Base-by-base conservation (phyloP, 2,113 vertebrate genomes). In the Tauraco erythrolophus region DNA sequence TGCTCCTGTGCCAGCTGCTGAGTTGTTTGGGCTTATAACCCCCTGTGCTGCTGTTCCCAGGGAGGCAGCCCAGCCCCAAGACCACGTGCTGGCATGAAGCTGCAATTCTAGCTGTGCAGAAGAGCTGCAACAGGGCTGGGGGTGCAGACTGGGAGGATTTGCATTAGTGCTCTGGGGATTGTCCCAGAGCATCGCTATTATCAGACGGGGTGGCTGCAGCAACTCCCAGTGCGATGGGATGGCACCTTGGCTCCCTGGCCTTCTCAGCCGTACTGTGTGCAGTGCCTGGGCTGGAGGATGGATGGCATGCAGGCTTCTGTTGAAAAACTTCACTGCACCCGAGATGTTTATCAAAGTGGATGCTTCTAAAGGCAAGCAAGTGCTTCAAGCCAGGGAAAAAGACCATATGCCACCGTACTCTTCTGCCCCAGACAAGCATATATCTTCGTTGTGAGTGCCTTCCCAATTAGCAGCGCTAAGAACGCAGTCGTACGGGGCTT, bases 361-460 rank as follows among this genome's bases (percentile, higher is more conserved):
- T 10, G 5, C 43, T 90, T 62, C 46, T 60, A 13, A 79, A 69
- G 43, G 48, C 6, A 35, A 27, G 3, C 15, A 39, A 68, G 37
- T 21, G 51, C 61, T 58, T 74, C 33, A 66, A 84, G 24, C 48
- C 3, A 6, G 10, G 64, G 77, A 39, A 72, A 69, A 78, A 51
- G 7, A 6, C 14, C 2, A 5, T 46, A 62, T 72, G 66, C 18
- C 27, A 43, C 23, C 0, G 0, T 31, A 53, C 16, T 19, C 11
- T 54, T 43, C 39, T 35, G n/a, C 3, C 4, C 19, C 14, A 74
- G 10, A 23, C 25, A 15, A 46, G 33, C 14, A 9, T 2, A 8
- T 65, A 6, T 35, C 54, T 68, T n/a, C 41, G 39, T 14, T 16
- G 33, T 37, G 35, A 62, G 22, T 10, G 41, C 66, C 27, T 66